Conservation (phyloP, 2,888 invertebrate species). For the Axea sp. region DNA sequence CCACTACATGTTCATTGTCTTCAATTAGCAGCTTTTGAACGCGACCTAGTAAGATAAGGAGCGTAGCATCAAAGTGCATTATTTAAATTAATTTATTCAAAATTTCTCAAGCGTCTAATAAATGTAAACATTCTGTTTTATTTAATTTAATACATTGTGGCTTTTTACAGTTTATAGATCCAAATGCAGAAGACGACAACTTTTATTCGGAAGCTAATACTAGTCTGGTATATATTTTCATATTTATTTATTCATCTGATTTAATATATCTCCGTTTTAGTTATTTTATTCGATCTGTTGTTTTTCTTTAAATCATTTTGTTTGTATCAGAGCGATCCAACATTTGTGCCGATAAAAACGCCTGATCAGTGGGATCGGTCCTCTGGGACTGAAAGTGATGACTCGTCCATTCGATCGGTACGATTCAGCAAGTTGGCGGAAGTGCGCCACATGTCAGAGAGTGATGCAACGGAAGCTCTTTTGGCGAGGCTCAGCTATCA, state of each 20-base stretch:
- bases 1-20: constrained; percentile 10
- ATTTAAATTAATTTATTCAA: constrained; percentile 18
- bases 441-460: constrained; percentile 93
- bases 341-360: constrained; percentile 93
- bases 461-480: constrained; percentile 94
- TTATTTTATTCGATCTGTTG: too few relatives aligned
- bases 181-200: constrained; percentile 89
- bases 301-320: too few relatives aligned
- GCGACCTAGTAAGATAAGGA: constrained; percentile 49
- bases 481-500: constrained; percentile 96
- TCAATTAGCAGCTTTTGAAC: constrained; percentile 13
- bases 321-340: constrained; percentile 94
- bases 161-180: constrained; percentile 84
- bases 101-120: too few relatives aligned
- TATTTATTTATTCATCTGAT: too few relatives aligned
- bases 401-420: constrained; percentile 91
- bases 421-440: constrained; percentile 95
- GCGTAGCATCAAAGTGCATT: background rate
- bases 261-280: too few relatives aligned
- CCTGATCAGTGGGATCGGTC: constrained; percentile 85
- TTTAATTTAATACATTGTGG: constrained; percentile 13
- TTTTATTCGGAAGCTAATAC: constrained; percentile 86
- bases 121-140: too few relatives aligned
- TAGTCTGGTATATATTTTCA: constrained; percentile 82
- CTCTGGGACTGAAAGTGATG: constrained; percentile 91